Evolutionary conservation across 2,797 vertebrate genomes (phyloP).

Genomic region (Dromococcyx pavoninus): DNA sequence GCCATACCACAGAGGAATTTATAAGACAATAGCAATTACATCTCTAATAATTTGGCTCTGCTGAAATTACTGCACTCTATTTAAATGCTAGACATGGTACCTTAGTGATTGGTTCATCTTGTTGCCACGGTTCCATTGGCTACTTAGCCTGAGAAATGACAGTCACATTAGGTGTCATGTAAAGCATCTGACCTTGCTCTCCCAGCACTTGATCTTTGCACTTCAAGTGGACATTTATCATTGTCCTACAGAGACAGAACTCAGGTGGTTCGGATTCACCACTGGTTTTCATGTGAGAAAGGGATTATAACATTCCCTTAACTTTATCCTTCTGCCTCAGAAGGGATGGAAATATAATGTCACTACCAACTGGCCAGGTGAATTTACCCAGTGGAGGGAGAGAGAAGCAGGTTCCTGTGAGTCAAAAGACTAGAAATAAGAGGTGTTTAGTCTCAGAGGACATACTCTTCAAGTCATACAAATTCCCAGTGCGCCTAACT

Average conservation of each 20-base stretch:
- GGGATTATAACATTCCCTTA: not conserved
- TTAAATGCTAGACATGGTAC: constrained; percentile 90
- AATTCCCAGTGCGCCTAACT: not conserved
- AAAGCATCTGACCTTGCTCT: constrained; percentile 78
- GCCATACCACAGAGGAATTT: constrained; percentile 46
- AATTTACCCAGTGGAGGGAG: not conserved
- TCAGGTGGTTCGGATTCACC: constrained; percentile 71
- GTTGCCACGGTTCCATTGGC: constrained; percentile 87
- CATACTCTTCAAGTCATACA: not conserved
- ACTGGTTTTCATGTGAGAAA: constrained; percentile 41
- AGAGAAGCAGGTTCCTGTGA: not conserved
- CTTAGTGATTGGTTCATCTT: constrained; percentile 89
- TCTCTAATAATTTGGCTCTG: constrained; percentile 76
- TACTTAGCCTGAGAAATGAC: constrained; percentile 88
- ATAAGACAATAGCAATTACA: constrained; percentile 79
- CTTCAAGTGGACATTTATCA: constrained; percentile 73
- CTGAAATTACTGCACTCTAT: constrained; percentile 69
- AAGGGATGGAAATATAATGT: not conserved
- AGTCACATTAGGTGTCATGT: constrained; percentile 79
- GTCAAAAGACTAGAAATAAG: not conserved
- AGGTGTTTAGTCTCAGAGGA: not conserved
- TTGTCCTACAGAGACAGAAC: constrained; percentile 63
- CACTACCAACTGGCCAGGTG: not conserved
- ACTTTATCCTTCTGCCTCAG: not conserved
- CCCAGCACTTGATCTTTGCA: constrained; percentile 77